phyloP scores from a whole-genome alignment of 30 jellyfish, hydroid and myxozoan species.

The Clytia hemisphaerica region DNA sequence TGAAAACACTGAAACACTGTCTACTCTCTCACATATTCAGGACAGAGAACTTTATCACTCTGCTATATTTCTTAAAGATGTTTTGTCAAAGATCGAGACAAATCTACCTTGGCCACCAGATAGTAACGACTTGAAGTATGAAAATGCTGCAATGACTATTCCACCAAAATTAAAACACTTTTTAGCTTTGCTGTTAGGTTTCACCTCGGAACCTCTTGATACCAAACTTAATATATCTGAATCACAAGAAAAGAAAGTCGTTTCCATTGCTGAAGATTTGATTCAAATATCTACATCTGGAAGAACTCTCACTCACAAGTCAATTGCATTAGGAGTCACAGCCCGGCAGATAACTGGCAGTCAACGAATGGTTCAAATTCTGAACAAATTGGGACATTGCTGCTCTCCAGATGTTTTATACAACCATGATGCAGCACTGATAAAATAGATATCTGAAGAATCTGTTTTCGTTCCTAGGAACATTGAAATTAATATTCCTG shows the following conservation, averaged over 20 bases:
- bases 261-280: conserved; percentile 23
- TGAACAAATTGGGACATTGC: conserved; percentile 32
- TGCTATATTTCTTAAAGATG: too few species aligned
- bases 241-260: not conserved
- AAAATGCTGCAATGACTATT: too few species aligned
- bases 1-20: too few species aligned
- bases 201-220: conserved; percentile 9
- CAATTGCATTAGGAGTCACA: conserved; percentile 24
- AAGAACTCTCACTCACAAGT: conserved; percentile 22
- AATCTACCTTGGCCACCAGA: too few species aligned
- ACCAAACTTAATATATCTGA: not conserved
- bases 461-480: too few species aligned
- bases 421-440: conserved; percentile 23
- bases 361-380: not conserved
- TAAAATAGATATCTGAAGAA: too few species aligned
- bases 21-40: too few species aligned
- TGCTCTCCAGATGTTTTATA: conserved; percentile 1
- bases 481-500: too few species aligned
- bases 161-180: conserved; percentile 9
- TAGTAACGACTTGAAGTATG: too few species aligned
- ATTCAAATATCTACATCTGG: conserved; percentile 23
- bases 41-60: too few species aligned
- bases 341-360: conserved; percentile 35
- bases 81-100: too few species aligned
- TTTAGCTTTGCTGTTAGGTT: conserved; percentile 19